Evolutionary conservation across 2,113 vertebrate genomes (phyloP), one percentile per base, ranked within the genome.

Genomic region (Phaethornis superciliosus): DNA sequence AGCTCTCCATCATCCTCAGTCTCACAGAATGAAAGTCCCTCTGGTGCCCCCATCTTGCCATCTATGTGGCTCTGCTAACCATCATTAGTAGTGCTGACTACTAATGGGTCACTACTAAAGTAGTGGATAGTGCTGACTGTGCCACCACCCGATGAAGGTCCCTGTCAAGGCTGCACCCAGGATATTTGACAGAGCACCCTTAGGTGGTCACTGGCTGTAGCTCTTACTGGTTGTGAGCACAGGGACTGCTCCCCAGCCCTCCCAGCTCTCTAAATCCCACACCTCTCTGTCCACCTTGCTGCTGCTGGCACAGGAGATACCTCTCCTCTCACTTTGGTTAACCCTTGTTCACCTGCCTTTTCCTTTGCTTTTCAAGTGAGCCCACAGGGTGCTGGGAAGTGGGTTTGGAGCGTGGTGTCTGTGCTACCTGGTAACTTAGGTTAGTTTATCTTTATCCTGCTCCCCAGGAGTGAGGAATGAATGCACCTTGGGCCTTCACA

Each of bases 1-100:
- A 21, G 27, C 81, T 26, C 60, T 81, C 42, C 49, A 46, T 19
- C 52, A 46, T 13, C 33, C 64, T 60, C 64, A 23, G 1, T 18
- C 30, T 51, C 49, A 24, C 40, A 11, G 58, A 21, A 40, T 77
- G 32, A 62, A 55, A 58, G 20, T 20, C n/a, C 12, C 58, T 12
- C 22, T 44, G 19, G 11, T 35, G 28, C 35, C 17, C 37, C 0
- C 0, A 13, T 32, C 46, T 51, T 37, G 59, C 52, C 24, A 1
- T 74, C 35, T 47, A 8, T 12, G 24, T 67, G 67, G 33, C 37
- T 72, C 33, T 51, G 42, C 59, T 70, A 4, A 19, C 22, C 27
- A 7, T 33, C 58, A 12, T 19, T 79, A 85, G 42, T 64, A 72
- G 44, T n/a, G n/a, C n/a, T n/a, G n/a, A n/a, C n/a, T n/a, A n/a